phyloP scores from a whole-genome alignment of 2,797 vertebrate genomes.

The Enteromius trimaculatus region DNA sequence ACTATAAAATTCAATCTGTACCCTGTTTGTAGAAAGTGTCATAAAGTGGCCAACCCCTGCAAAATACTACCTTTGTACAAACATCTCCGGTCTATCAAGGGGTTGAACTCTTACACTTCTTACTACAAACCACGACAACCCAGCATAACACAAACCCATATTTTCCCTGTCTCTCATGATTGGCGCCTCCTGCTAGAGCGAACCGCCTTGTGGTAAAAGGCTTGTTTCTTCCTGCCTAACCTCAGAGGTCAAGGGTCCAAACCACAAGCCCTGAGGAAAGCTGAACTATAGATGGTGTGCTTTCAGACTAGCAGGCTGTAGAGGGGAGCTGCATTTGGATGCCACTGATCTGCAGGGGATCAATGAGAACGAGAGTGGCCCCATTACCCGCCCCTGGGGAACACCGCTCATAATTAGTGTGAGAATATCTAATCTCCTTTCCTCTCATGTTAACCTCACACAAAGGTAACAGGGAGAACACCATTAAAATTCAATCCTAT shows the following conservation, averaged over 20 bases:
- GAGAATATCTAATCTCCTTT: constrained; percentile 85
- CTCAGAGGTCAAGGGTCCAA: constrained; percentile 78
- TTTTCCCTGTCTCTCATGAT: constrained; percentile 7
- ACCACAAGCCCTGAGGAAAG: constrained; percentile 64
- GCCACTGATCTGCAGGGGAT: constrained; percentile 43
- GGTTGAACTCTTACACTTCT: constrained; percentile 18
- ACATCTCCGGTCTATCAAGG: not conserved
- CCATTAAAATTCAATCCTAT: constrained; percentile 85
- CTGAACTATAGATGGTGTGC: constrained; percentile 49
- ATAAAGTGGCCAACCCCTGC: not conserved
- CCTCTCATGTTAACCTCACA: constrained; percentile 84
- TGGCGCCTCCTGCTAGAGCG: constrained; percentile 38
- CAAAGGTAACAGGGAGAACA: constrained; percentile 80
- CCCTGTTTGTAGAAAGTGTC: not conserved
- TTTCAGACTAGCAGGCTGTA: constrained; percentile 49
- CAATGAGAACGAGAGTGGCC: constrained; percentile 61
- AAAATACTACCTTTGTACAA: not conserved
- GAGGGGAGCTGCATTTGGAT: constrained; percentile 63
- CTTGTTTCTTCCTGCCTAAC: constrained; percentile 68
- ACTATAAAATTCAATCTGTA: not conserved
- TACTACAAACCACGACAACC: constrained; percentile 5
- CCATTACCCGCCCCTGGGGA: constrained; percentile 78
- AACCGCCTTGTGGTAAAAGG: constrained; percentile 73
- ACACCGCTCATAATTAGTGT: constrained; percentile 81
- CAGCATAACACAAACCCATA: constrained; percentile 21